Conservation (phyloP, 2,113 vertebrate genomes). For the Sturnus vulgaris region DNA sequence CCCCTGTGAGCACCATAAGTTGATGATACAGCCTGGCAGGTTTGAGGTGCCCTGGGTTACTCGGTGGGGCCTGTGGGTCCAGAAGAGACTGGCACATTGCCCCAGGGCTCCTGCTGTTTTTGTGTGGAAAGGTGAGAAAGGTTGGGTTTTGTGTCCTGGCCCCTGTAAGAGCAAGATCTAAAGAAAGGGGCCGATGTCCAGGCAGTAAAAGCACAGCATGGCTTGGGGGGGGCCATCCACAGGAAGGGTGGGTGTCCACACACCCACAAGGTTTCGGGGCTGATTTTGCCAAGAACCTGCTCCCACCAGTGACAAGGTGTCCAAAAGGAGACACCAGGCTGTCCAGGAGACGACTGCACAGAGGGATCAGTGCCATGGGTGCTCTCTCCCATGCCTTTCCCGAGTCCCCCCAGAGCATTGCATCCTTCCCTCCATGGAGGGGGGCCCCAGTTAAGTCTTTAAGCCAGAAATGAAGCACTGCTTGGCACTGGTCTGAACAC, state of each 20-base stretch:
- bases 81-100: neutral
- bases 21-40: fast-evolving
- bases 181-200: neutral
- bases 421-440: neutral
- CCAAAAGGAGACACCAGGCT: neutral
- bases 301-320: neutral
- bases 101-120: neutral
- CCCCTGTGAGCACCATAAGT: fast-evolving
- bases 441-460: fast-evolving
- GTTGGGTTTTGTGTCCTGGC: neutral
- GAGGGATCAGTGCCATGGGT: neutral
- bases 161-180: neutral
- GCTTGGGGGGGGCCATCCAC: neutral
- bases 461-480: neutral
- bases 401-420: fast-evolving
- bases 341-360: neutral
- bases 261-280: neutral
- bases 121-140: neutral
- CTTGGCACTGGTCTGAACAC: neutral
- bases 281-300: neutral
- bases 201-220: neutral
- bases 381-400: neutral
- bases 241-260: neutral
- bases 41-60: neutral
- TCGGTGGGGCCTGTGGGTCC: neutral